These are phyloP conservation scores for Gastrophryne carolinensis DNA, from an alignment of 2,797 vertebrate species.

Conservation along the genomic window DNA sequence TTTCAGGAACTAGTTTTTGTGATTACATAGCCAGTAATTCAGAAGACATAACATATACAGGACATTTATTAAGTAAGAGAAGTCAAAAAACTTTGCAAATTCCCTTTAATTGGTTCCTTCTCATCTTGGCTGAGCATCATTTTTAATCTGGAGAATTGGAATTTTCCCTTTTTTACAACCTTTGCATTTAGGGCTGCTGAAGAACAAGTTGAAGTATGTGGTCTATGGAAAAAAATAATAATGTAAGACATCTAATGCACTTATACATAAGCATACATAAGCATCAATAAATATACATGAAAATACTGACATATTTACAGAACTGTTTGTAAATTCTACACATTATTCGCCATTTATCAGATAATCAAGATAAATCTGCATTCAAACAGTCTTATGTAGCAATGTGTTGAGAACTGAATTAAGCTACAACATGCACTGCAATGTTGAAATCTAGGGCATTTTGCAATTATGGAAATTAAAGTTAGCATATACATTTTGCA, in stretches of 20 bases:
- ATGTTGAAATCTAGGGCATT: no score
- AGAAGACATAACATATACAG: not conserved
- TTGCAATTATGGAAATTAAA: no score
- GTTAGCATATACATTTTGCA: no score
- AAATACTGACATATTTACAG: not conserved
- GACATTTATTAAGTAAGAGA: conserved; percentile 72
- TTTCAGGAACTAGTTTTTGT: not conserved
- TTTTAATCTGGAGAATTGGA: conserved; percentile 83
- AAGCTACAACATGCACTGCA: no score
- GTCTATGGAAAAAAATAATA: conserved; percentile 15
- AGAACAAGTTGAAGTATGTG: conserved; percentile 34
- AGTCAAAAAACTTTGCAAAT: conserved; percentile 86
- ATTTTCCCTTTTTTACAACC: conserved; percentile 71
- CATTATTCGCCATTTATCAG: no score
- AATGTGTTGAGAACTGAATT: no score
- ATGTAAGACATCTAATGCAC: not conserved
- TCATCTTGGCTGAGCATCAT: conserved; percentile 80
- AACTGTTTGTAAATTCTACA: no score
- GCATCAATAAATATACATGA: not conserved
- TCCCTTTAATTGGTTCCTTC: conserved; percentile 69
- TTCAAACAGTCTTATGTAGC: no score
- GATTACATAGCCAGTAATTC: not conserved
- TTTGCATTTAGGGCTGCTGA: conserved; percentile 70
- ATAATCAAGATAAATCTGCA: no score
- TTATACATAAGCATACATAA: not conserved